These are phyloP conservation scores for Nematostella vectensis DNA, from an alignment of 92 coral and sea anemone species.

Conservation along the genomic window DNA sequence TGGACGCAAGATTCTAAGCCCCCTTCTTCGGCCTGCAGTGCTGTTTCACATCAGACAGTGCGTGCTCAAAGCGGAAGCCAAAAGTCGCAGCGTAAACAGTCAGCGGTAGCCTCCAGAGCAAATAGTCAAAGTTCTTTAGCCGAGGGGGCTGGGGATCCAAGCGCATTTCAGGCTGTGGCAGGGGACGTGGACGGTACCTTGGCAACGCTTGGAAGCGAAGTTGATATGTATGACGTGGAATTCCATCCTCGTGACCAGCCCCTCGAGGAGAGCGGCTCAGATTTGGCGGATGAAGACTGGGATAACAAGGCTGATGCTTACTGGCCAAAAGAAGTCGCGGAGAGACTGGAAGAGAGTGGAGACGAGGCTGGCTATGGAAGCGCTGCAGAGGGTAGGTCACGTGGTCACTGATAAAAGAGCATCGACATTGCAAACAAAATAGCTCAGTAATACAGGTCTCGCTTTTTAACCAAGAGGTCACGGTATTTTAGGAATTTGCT, in stretches of 20 bases:
- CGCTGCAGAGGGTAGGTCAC: slow-evolving; percentile 32
- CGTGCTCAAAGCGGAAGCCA: too few relatives aligned
- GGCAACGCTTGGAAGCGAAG: slow-evolving; percentile 75
- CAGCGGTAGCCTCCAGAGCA: background rate
- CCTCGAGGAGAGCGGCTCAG: slow-evolving; percentile 27
- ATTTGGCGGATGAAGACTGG: slow-evolving; percentile 25
- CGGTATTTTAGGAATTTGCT: too few relatives aligned
- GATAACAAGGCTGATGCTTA: slow-evolving; percentile 46
- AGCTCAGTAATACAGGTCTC: too few relatives aligned
- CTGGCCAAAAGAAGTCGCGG: slow-evolving; percentile 49
- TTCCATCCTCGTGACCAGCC: slow-evolving; percentile 29
- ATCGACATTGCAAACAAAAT: too few relatives aligned
- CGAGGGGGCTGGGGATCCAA: background rate
- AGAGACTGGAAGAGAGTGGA: slow-evolving; percentile 13
- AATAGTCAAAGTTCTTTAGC: background rate
- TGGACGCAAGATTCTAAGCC: background rate
- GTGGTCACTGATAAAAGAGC: too few relatives aligned
- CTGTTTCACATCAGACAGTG: too few relatives aligned
- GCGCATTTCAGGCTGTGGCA: slow-evolving; percentile 17
- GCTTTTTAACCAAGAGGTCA: too few relatives aligned
- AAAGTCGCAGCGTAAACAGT: background rate
- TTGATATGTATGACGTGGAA: slow-evolving; percentile 47
- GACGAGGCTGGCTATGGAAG: slow-evolving; percentile 29
- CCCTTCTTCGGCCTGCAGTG: background rate
- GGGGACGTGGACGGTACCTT: slow-evolving; percentile 29